Evolutionary conservation across 2,888 invertebrate species (phyloP), one percentile per base, ranked within the genome.

Genomic region (Pollenia angustigena): DNA sequence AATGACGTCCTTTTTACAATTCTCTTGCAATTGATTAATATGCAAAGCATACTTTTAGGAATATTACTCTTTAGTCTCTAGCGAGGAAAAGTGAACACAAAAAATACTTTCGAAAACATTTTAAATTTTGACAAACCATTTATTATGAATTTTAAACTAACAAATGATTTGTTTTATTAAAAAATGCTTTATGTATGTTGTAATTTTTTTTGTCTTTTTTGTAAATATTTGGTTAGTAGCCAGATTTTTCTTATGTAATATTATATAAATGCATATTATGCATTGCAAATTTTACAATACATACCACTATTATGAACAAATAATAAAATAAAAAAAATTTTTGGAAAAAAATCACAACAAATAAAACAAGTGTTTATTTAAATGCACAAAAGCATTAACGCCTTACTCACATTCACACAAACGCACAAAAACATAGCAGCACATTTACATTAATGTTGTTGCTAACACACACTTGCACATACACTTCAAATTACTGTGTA

Each of bases 321-420:
- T 46, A 44, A 60, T 40, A 23, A 66, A 54, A 18, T 46, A 44
- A 60, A 48, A 23, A 66, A 54, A 18, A 14, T 0, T 52, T 4
- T 62, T 12, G 42, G 40, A 66, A 56, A 64, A 23, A 81, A 42
- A 32, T 14, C 7, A 52, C 9, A 50, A 40, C 16, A 40, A 40
- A 81, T 48, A 75, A 75, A 86, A 69, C 48, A 79, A 86, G 69
- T 66, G 62, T 75, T 82, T 75, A 79, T 82, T 74, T 75, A 86
- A 86, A 86, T 82, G 69, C 58, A 75, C 66, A 79, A 66, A 82
- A 80, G 75, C 82, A 85, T 85, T 85, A 86, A 86, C 79, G 81
- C 69, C 78, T 56, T 54, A 68, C n/a, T 11, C 16, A 66, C 48
- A 66, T 6, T 12, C 74, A 18, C 23, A 74, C 54, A 46, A 32